Evolutionary conservation across 2,888 invertebrate genomes (phyloP).

Genomic region (Agonum fuliginosum): DNA sequence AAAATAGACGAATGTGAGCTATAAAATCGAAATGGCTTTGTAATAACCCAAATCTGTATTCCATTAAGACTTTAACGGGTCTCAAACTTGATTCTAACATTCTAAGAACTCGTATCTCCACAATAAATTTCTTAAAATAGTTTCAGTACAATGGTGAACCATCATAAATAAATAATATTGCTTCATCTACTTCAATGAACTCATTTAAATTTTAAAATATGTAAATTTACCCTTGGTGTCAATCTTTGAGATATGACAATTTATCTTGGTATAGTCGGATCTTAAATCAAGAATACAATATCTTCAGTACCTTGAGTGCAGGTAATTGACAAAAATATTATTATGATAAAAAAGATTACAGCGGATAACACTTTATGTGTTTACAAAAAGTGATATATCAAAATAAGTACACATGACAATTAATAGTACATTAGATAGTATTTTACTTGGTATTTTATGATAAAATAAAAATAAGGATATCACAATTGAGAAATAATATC

Average conservation of each 20-base stretch:
- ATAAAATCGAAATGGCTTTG: background rate
- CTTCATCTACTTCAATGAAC: slow-evolving; percentile 11
- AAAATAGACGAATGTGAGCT: background rate
- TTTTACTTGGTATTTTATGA: no score
- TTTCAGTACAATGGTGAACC: background rate
- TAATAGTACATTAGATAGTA: no score
- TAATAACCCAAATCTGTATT: background rate
- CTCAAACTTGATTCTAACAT: background rate
- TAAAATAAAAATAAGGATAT: no score
- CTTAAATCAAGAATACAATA: slow-evolving; percentile 9
- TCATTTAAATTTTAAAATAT: slow-evolving; percentile 30
- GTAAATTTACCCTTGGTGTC: background rate
- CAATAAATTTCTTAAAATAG: slow-evolving; percentile 15
- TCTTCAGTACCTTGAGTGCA: background rate
- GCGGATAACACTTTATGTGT: no score
- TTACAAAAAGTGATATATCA: no score
- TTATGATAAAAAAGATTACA: background rate
- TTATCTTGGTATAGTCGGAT: background rate
- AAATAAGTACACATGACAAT: no score
- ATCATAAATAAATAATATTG: slow-evolving; percentile 29
- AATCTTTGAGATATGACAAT: slow-evolving; percentile 11
- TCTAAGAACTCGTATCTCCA: background rate
- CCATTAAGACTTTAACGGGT: slow-evolving; percentile 8
- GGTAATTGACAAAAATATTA: background rate
- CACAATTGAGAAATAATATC: no score